These are phyloP conservation scores for Scytalopus superciliaris DNA, from an alignment of 2,113 vertebrate genomes.

Conservation along the genomic window DNA sequence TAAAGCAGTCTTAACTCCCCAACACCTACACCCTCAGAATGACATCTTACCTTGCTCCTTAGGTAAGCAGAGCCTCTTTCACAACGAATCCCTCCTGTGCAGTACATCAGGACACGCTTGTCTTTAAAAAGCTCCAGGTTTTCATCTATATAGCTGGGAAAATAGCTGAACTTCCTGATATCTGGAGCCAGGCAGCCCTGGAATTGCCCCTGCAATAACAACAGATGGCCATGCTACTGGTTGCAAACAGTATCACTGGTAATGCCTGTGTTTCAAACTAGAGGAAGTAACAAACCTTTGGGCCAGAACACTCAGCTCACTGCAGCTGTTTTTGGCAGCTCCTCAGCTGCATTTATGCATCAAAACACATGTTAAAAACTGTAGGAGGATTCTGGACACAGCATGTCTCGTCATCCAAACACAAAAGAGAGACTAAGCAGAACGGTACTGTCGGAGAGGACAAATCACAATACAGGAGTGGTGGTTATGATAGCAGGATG, in stretches of 20 bases:
- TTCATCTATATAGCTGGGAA: conserved; percentile 91
- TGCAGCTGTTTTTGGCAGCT: neutral
- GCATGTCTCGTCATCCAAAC: neutral
- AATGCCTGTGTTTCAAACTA: neutral
- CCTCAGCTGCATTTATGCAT: neutral
- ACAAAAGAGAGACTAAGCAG: neutral
- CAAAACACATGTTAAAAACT: neutral
- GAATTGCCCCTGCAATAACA: conserved; percentile 84
- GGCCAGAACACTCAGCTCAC: neutral
- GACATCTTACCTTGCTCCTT: conserved; percentile 83
- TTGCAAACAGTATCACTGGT: neutral
- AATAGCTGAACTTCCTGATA: conserved; percentile 99
- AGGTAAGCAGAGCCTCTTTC: conserved; percentile 95
- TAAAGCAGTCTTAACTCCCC: neutral
- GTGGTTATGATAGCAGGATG: neutral
- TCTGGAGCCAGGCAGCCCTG: conserved; percentile 89
- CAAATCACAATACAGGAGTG: neutral
- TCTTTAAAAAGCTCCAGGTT: conserved; percentile 90
- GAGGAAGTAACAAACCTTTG: neutral
- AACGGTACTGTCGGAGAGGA: neutral
- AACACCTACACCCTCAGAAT: neutral
- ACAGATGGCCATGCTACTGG: neutral
- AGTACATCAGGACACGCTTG: conserved; percentile 96
- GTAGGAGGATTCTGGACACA: neutral
- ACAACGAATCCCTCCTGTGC: conserved; percentile 96